Percentiles rank a stretch among this genome's conserved stretches.
phyloP scores from a whole-genome alignment of 2,797 vertebrate genomes.

The Artibeus lituratus region DNA sequence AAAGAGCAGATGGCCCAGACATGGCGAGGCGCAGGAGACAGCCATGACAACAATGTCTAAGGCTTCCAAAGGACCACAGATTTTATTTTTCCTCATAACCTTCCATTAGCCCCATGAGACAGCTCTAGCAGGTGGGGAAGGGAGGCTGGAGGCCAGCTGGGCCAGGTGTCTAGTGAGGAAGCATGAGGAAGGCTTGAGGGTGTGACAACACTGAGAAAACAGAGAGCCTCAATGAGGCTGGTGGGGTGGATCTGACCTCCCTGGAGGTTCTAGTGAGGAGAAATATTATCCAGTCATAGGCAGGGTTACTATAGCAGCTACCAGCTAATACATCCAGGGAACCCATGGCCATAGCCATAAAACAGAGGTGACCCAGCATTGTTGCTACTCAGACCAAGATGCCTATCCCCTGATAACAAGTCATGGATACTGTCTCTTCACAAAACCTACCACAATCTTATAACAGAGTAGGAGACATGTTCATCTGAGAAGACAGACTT shows the following conservation, averaged over 20 bases:
- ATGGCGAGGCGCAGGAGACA: not conserved
- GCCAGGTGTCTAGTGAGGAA: no score
- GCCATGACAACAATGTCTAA: not conserved
- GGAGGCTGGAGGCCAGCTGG: not conserved
- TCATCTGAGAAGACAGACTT: not conserved
- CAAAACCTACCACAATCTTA: not conserved
- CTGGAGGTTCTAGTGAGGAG: not conserved
- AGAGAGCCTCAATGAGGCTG: not conserved
- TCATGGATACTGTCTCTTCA: not conserved
- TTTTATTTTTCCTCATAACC: not conserved
- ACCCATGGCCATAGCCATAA: not conserved
- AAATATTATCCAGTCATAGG: not conserved
- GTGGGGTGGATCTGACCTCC: not conserved
- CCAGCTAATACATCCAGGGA: not conserved
- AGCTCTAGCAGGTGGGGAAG: not conserved
- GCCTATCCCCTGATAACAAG: not conserved
- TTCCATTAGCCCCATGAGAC: not conserved
- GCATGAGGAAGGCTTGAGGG: not conserved
- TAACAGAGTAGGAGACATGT: not conserved
- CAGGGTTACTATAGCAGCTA: not conserved
- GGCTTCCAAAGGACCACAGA: rapidly evolving
- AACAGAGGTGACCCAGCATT: not conserved
- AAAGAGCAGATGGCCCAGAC: not conserved
- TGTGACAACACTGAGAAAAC: not conserved
- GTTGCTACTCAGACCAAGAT: not conserved